Evolutionary conservation across 2,888 invertebrate species (phyloP).

Genomic region (Alsophila aescularia): DNA sequence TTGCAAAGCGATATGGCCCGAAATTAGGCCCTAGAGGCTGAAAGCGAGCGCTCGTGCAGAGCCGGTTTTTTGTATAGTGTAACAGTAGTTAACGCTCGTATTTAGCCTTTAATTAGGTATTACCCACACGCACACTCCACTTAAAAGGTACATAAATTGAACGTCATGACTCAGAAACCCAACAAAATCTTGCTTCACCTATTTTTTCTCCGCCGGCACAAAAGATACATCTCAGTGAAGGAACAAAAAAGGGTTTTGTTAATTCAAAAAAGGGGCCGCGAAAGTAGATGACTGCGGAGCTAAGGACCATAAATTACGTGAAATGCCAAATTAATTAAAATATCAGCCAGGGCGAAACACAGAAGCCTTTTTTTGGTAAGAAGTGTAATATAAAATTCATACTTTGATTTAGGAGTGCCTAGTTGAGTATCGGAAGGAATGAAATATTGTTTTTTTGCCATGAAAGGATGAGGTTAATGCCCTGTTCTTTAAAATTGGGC

Average conservation of each 20-base stretch:
- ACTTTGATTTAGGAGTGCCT: conserved; percentile 28
- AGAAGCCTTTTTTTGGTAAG: conserved; percentile 23
- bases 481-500: conserved; percentile 3
- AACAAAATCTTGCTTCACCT: conserved; percentile 1
- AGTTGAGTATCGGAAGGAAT: conserved; percentile 23
- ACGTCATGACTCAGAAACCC: background rate
- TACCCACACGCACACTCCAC: too few species aligned
- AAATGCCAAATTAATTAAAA: conserved; percentile 45
- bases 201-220: conserved; percentile 4
- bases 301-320: conserved; percentile 61
- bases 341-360: conserved; percentile 29
- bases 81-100: too few species aligned
- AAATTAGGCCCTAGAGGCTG: too few species aligned
- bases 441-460: conserved; percentile 19
- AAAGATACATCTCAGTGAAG: conserved; percentile 22
- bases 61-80: too few species aligned
- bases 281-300: conserved; percentile 36
- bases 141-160: too few species aligned
- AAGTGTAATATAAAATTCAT: conserved; percentile 31
- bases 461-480: conserved; percentile 1
- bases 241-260: conserved; percentile 41
- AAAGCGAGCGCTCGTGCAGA: too few species aligned
- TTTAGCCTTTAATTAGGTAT: too few species aligned
- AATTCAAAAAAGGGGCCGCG: conserved; percentile 42
- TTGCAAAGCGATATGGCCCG: too few species aligned